Evolutionary conservation across 2,113 vertebrate genomes (phyloP), one percentile per base, ranked within the genome.

Genomic region (Nibea coibor): DNA sequence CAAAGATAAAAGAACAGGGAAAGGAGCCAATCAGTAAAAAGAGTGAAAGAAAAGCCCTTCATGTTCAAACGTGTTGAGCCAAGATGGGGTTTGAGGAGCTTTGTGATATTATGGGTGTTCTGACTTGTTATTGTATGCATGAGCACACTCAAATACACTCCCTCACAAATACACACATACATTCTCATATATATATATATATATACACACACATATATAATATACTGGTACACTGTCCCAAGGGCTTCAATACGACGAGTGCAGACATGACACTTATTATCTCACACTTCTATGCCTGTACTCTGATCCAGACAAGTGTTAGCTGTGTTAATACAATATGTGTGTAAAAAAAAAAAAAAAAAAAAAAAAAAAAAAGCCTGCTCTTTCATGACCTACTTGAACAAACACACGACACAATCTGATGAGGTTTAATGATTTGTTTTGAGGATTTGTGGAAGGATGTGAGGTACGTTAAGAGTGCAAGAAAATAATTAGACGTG

Each of bases 1-100:
- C 61, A 70, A 75, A 87, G 70, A 81, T 88, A 75, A 56, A 80
- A 67, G 54, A 71, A 79, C 48, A 54, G 72, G 43, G 39, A 58
- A 68, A 64, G 31, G 51, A 66, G 69, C 62, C 72, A 69, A 70
- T 72, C 75, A 70, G 77, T 69, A 50, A 82, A 68, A 28, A 62
- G 50, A 67, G 58, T 62, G 51, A 78, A 84, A 87, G 79, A 84
- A 80, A 82, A 68, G 35, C 59, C 39, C n/a, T 62, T 66, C 75
- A 0, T 89, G 90, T 88, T 87, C 31, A 43, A 82, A 90, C 88
- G 74, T 62, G 85, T 84, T 50, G 31, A 87, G 81, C 53, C 51
- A 78, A 86, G 78, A 71, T 62, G 58, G 47, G 63, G 58, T 56
- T 84, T 62, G 67, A 76, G 45, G 67, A 63, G 74, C 50, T 74